Evolutionary conservation across 2,888 invertebrate species (phyloP).

Genomic region (Andrena fulva): DNA sequence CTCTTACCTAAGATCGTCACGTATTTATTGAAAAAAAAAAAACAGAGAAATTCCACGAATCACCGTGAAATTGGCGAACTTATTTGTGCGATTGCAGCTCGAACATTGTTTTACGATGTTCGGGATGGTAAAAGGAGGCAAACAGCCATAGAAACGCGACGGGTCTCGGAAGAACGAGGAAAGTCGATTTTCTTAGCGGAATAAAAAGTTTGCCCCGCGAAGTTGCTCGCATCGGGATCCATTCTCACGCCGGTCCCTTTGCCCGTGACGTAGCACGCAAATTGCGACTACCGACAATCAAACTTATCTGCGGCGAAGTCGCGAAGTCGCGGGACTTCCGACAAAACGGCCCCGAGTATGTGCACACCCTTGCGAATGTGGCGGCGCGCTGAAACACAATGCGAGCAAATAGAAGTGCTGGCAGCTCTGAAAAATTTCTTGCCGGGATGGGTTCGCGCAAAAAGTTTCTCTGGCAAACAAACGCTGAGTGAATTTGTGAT

Average conservation of each 20-base stretch:
- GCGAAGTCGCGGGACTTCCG: constrained; percentile 14
- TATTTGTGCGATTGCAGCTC: constrained; percentile 19
- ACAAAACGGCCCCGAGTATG: background rate
- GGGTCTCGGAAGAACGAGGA: background rate
- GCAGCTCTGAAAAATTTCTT: constrained; percentile 13
- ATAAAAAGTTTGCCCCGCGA: constrained; percentile 45
- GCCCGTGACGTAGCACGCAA: constrained; percentile 44
- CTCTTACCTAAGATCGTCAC: background rate
- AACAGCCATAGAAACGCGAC: constrained; percentile 12
- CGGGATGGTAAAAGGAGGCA: constrained; percentile 22
- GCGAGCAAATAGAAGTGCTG: background rate
- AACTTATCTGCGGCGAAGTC: constrained; percentile 50
- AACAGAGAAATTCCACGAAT: constrained; percentile 10
- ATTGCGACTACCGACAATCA: constrained; percentile 63
- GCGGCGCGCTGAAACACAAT: background rate
- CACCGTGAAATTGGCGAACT: constrained; percentile 7
- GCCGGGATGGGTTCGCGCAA: background rate
- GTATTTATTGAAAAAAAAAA: background rate
- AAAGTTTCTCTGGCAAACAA: constrained; percentile 26
- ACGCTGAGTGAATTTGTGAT: constrained; percentile 24
- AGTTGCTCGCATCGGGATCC: constrained; percentile 19
- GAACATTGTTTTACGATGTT: constrained; percentile 53
- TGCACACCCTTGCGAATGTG: background rate
- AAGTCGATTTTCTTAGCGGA: constrained; percentile 41
- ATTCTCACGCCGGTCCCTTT: constrained; percentile 37